Percentiles rank a stretch among this genome's conserved stretches.
These are phyloP conservation scores for Siderastrea siderea DNA, from an alignment of 92 coral and sea anemone genomes.

Conservation along the genomic window DNA sequence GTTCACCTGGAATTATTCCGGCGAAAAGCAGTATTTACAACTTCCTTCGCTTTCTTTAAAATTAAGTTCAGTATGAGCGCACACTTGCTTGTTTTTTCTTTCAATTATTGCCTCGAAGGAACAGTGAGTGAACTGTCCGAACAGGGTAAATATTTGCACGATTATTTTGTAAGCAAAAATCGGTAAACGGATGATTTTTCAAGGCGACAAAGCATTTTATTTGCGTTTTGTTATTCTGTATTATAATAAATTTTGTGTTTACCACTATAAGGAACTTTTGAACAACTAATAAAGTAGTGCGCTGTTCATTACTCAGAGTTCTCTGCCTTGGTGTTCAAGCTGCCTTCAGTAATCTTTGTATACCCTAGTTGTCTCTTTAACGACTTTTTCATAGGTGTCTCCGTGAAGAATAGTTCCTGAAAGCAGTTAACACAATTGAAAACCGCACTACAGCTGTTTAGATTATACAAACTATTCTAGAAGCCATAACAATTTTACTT, in stretches of 20 bases:
- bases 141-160: background rate
- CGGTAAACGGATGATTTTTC: background rate
- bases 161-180: background rate
- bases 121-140: background rate
- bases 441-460: background rate
- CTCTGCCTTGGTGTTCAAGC: background rate
- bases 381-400: background rate
- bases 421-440: background rate
- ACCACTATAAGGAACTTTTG: background rate
- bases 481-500: conserved; percentile 4
- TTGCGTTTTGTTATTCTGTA: background rate
- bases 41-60: background rate
- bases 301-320: background rate
- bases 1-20: background rate
- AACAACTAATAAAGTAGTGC: background rate
- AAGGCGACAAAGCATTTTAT: background rate
- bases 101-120: background rate
- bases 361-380: background rate
- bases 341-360: background rate
- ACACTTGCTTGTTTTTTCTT: background rate
- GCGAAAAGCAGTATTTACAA: background rate
- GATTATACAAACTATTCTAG: background rate
- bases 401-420: background rate
- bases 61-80: background rate
- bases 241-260: background rate